These are phyloP conservation scores for Dryobates pubescens DNA, from an alignment of 2,797 vertebrate genomes.

Conservation along the genomic window DNA sequence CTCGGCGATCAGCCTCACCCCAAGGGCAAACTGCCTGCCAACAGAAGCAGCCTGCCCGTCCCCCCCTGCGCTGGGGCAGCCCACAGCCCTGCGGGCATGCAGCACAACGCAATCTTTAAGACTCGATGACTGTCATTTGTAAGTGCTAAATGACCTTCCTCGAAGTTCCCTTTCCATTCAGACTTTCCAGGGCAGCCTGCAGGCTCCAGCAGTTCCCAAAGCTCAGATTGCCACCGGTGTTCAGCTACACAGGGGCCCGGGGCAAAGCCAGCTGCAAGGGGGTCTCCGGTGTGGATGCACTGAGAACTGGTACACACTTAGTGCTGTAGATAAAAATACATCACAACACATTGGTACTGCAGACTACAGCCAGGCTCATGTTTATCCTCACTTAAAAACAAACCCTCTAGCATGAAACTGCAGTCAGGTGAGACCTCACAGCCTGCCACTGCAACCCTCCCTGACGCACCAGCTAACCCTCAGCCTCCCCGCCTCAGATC, in stretches of 20 bases:
- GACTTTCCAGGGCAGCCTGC: not conserved
- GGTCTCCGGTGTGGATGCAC: not conserved
- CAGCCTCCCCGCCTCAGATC: not conserved
- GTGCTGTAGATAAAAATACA: not conserved
- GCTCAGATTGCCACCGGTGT: not conserved
- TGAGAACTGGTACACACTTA: not conserved
- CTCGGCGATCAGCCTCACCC: not conserved
- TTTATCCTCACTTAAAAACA: not conserved
- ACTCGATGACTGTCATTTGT: not conserved
- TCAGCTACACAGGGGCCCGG: not conserved
- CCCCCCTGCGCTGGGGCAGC: not conserved
- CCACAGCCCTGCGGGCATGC: not conserved
- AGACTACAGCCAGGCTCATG: not conserved
- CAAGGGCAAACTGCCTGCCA: not conserved
- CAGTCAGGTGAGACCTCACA: not conserved
- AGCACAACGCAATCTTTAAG: not conserved
- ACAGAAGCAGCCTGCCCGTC: not conserved
- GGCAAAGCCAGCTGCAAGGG: not conserved
- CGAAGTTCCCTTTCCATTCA: not conserved
- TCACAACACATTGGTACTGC: not conserved
- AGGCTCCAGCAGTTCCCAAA: not conserved
- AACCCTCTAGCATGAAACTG: not conserved
- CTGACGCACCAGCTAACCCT: not conserved
- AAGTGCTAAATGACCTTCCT: slow-evolving; percentile 4
- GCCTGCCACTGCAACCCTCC: not conserved